These are phyloP conservation scores for Heteromyza rotundicornis DNA, from an alignment of 2,888 invertebrate species.

Conservation along the genomic window DNA sequence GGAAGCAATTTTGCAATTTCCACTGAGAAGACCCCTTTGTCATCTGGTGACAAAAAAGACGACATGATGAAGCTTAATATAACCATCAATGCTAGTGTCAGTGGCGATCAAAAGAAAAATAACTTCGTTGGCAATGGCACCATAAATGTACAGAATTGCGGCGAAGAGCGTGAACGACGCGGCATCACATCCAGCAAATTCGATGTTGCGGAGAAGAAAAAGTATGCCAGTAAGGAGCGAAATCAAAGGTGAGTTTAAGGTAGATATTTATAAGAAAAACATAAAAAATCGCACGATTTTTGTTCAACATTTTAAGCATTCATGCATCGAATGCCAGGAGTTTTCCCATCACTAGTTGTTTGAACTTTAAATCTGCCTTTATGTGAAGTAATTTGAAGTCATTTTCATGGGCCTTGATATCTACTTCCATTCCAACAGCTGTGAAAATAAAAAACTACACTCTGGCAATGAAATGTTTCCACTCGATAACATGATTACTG, in stretches of 20 bases:
- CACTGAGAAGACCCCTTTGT: neutral
- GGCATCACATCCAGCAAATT: conserved; percentile 8
- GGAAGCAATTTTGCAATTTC: no score
- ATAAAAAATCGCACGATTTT: no score
- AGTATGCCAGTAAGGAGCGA: neutral
- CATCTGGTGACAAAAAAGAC: conserved; percentile 9
- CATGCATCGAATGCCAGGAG: no score
- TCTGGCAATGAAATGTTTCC: no score
- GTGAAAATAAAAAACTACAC: neutral
- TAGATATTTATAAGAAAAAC: no score
- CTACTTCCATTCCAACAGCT: no score
- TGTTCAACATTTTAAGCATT: no score
- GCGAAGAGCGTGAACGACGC: conserved; percentile 29
- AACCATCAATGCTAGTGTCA: conserved; percentile 51
- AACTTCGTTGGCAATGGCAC: conserved; percentile 49
- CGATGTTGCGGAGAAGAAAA: conserved; percentile 3
- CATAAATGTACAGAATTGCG: conserved; percentile 38
- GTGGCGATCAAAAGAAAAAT: conserved; percentile 42
- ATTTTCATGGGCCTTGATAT: no score
- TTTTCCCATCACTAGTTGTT: no score
- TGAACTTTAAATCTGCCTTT: no score
- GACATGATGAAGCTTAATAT: conserved; percentile 49
- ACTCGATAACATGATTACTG: conserved; percentile 45
- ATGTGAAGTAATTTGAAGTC: no score
- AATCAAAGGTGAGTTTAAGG: no score